Evolutionary conservation across 2,888 invertebrate species (phyloP), one percentile per base, ranked within the genome.

Genomic region (Ferrisia virgata): DNA sequence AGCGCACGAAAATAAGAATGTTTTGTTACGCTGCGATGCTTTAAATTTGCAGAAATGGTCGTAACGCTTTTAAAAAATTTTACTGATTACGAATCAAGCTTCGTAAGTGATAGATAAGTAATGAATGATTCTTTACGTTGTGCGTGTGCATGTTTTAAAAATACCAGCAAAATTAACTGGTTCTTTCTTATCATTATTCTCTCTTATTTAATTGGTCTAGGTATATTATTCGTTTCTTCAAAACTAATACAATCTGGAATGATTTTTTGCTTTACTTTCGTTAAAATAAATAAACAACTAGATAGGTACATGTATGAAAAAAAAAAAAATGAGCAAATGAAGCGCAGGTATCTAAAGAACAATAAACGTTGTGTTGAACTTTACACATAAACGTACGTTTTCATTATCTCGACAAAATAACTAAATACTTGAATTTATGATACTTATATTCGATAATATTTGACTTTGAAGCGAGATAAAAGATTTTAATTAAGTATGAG

Each of bases 381-480:
- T 72, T 72, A 72, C 36, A 33, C 72, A 18, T 72, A 36, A 5
- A 18, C 2, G 5, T 25, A 22, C 25, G 11, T 9, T 69, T 11
- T 9, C n/a, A 64, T 64, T 15, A 64, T 64, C 28, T 64, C 13
- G 11, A 15, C 28, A 28, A 28, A 64, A 72, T 36, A 28, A 72
- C 36, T n/a, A n/a, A n/a, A n/a, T n/a, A n/a, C n/a, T n/a, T n/a
- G n/a, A n/a, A n/a, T n/a, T n/a, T n/a, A n/a, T n/a, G n/a, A n/a
- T n/a, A n/a, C n/a, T n/a, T n/a, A n/a, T n/a, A n/a, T 33, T 3
- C 15, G 69, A 69, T 69, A n/a, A 33, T 9, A 53, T 69, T 72
- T 72, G 72, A 72, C 72, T 72, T 72, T 72, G 72, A 72, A 72
- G 13, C 11, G 25, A 36, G 72, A 72, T 72, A 72, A 72, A 18